Evolutionary conservation across 2,888 invertebrate genomes (phyloP).

Genomic region (Prosopocoilus inquinatus): DNA sequence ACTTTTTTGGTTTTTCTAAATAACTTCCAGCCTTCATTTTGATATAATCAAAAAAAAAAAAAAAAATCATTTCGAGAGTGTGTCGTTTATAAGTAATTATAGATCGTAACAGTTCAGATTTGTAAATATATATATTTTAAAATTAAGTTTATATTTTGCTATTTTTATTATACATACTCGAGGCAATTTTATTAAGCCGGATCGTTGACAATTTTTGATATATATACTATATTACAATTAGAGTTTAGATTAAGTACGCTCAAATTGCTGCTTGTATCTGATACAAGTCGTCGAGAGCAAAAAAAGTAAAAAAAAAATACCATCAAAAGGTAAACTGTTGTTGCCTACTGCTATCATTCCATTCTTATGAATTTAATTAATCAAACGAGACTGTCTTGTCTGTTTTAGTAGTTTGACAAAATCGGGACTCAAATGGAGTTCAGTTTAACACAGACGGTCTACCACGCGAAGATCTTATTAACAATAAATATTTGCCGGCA

Average conservation of each 20-base stretch:
- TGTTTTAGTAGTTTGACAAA: too few relatives aligned
- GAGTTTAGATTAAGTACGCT: slow-evolving; percentile 14
- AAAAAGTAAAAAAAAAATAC: slow-evolving; percentile 8
- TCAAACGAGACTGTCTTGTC: too few relatives aligned
- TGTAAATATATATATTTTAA: slow-evolving; percentile 36
- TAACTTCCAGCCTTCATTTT: background rate
- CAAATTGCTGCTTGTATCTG: slow-evolving; percentile 24
- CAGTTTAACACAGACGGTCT: too few relatives aligned
- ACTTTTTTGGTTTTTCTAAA: too few relatives aligned
- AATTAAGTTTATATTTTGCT: slow-evolving; percentile 44
- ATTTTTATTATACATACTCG: slow-evolving; percentile 34
- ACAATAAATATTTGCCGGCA: too few relatives aligned
- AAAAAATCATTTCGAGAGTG: background rate
- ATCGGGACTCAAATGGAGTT: too few relatives aligned
- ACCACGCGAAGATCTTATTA: too few relatives aligned
- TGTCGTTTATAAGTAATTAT: background rate
- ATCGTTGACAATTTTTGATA: slow-evolving; percentile 31
- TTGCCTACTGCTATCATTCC: slow-evolving; percentile 15
- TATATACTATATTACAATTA: slow-evolving; percentile 17
- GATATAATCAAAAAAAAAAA: background rate
- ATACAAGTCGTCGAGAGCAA: slow-evolving; percentile 16
- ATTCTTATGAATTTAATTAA: slow-evolving; percentile 10
- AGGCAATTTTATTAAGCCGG: slow-evolving; percentile 11
- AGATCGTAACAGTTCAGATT: slow-evolving; percentile 22
- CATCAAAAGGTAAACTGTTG: slow-evolving; percentile 1